Evolutionary conservation across 2,888 invertebrate species (phyloP).

Genomic region (Dynastes maya): DNA sequence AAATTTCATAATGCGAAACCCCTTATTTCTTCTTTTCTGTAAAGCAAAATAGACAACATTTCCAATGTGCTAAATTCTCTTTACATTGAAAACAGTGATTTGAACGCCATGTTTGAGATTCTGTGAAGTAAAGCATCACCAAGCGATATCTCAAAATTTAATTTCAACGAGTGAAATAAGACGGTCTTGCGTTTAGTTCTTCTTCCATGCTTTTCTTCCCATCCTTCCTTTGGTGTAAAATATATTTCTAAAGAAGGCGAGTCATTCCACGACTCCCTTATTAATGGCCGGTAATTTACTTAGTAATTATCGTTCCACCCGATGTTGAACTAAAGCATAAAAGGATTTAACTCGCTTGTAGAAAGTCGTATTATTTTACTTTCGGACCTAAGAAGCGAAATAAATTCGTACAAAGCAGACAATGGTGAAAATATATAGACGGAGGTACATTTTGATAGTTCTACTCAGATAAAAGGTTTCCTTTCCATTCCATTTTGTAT

Average conservation of each 20-base stretch:
- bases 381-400: background rate
- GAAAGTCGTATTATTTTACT: background rate
- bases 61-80: no score
- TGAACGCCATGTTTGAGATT: no score
- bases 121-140: no score
- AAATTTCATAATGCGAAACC: no score
- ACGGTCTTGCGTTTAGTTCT: background rate
- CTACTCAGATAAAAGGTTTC: no score
- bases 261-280: background rate
- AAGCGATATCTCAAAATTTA: constrained; percentile 6
- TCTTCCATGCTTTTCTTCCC: background rate
- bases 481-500: no score
- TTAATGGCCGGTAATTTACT: constrained; percentile 35
- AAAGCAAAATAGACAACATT: no score
- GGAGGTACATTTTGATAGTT: background rate
- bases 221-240: background rate
- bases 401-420: constrained; percentile 7
- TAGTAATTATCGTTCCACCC: constrained; percentile 32
- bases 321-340: constrained; percentile 28
- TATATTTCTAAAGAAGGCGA: constrained; percentile 12
- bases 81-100: no score
- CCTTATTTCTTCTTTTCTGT: no score
- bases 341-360: constrained; percentile 30
- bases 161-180: constrained; percentile 13
- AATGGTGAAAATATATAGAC: constrained; percentile 7